Evolutionary conservation across 2,888 invertebrate species (phyloP), one percentile per base, ranked within the genome.

Genomic region (Drosophila quinaria): DNA sequence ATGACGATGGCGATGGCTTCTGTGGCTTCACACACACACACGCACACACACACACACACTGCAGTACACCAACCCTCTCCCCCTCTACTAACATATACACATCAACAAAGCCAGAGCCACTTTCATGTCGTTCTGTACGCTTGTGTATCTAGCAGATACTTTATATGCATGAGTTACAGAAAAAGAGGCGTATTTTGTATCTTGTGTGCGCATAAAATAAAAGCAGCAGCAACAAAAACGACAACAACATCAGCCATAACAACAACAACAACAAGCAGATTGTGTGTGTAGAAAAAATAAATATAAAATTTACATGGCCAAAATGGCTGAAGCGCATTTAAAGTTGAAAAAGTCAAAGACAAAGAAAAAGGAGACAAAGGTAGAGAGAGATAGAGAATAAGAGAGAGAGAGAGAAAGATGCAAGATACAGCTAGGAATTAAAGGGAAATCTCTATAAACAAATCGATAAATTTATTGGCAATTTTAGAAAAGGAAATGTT

Each of bases 81-180:
- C 11, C 11, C 3, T 11, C 6, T 37, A 37, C 15, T 8, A 29
- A 29, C 29, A 29, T 29, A 17, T 2, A 42, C 55, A 54, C 47
- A 61, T 31, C 29, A 56, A 73, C 74, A 77, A 69, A 61, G 71
- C 64, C 64, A 31, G 54, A 67, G 74, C 67, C 78, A 70, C 70
- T 74, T 74, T 71, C 62, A 66, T 72, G 68, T 78, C 59, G 64
- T 55, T 66, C 70, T 77, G 65, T 76, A 67, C 52, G 74, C 83
- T 80, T 86, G 78, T 88, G 80, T 86, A 84, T 89, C 89, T 88
- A 84, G 72, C 87, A 87, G 87, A 79, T 89, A 87, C 86, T 86
- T 86, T 86, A 89, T 89, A 86, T 86, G 86, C 86, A 86, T 86
- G 89, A 89, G 89, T 87, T 86, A 85, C 81, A 78, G 81, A 76